Evolutionary conservation across 92 coral and sea anemone genomes (phyloP).

Genomic region (Hydrozoanthus gracilis): DNA sequence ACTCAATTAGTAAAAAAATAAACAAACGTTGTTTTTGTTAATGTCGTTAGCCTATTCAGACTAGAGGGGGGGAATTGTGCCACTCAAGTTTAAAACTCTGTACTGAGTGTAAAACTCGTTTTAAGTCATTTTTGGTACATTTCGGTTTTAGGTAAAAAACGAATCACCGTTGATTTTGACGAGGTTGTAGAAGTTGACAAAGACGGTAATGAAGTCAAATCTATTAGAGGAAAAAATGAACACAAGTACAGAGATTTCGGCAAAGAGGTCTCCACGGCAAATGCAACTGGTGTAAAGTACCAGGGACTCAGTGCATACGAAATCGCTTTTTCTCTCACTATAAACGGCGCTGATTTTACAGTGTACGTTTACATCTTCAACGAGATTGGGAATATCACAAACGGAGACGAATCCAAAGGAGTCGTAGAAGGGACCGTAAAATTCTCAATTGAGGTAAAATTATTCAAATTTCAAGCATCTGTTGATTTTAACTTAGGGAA

Average conservation of each 20-base stretch:
- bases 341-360: background rate
- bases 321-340: background rate
- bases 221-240: background rate
- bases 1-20: too few relatives aligned
- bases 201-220: background rate
- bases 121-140: too few relatives aligned
- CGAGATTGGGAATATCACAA: conserved; percentile 2
- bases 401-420: background rate
- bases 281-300: background rate
- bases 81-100: too few relatives aligned
- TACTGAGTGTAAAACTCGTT: too few relatives aligned
- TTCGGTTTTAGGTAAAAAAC: background rate
- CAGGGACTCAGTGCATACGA: background rate
- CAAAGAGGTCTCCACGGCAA: background rate
- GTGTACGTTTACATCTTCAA: background rate
- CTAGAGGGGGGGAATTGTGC: too few relatives aligned
- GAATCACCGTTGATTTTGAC: background rate
- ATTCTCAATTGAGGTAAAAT: conserved; percentile 11
- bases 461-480: too few relatives aligned
- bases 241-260: background rate
- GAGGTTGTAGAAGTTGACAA: background rate
- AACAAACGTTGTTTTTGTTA: too few relatives aligned
- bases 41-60: too few relatives aligned
- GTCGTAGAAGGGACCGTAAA: background rate
- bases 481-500: too few relatives aligned